These are phyloP conservation scores for Colostygia pectinataria DNA, from an alignment of 2,888 invertebrate genomes.

Conservation along the genomic window DNA sequence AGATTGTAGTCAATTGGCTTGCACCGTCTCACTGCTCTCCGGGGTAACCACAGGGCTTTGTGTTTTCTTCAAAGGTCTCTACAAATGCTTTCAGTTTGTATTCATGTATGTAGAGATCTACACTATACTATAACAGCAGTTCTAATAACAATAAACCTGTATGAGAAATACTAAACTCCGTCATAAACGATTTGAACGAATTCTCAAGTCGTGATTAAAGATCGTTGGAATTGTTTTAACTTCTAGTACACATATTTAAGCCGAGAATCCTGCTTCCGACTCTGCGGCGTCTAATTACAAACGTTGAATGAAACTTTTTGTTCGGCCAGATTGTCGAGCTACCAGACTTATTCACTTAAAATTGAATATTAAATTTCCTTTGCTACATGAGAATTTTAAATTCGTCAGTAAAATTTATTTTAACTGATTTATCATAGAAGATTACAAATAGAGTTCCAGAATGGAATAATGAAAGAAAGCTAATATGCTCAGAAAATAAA, in stretches of 20 bases:
- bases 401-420: conserved; percentile 37
- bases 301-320: conserved; percentile 70
- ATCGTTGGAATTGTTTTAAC: conserved; percentile 37
- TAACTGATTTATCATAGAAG: conserved; percentile 31
- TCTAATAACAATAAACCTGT: too few species aligned
- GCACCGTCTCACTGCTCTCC: too few species aligned
- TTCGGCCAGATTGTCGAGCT: conserved; percentile 65
- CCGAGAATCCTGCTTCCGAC: conserved; percentile 38
- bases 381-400: conserved; percentile 45
- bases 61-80: too few species aligned
- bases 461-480: neutral
- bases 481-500: neutral
- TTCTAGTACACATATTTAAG: conserved; percentile 45
- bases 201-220: conserved; percentile 30
- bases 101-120: too few species aligned
- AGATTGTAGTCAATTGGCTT: too few species aligned
- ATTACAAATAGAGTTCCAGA: conserved; percentile 9
- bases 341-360: conserved; percentile 67
- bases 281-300: conserved; percentile 70
- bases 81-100: too few species aligned
- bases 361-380: conserved; percentile 65
- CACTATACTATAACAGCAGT: too few species aligned
- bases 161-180: too few species aligned
- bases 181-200: conserved; percentile 11
- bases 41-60: too few species aligned